Evolutionary conservation across 2,797 vertebrate genomes (phyloP), one percentile per base, ranked within the genome.

Genomic region (Amniataba percoides): DNA sequence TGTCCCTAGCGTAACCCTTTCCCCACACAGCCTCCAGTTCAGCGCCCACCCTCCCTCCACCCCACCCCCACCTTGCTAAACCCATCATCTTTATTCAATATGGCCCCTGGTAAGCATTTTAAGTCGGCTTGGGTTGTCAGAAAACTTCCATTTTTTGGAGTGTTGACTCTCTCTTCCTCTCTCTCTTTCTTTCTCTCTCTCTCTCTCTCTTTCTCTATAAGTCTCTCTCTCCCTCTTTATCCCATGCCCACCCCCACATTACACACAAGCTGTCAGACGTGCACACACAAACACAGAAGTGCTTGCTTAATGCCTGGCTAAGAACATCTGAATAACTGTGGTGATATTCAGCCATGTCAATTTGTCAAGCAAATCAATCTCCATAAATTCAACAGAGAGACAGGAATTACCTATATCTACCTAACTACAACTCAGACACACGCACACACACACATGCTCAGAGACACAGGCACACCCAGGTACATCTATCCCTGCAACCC

Each of bases 21-120:
- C 56, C 84, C 52, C 78, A 85, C 78, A 87, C 78, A 85, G 78
- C 90, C 89, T 85, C 68, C 45, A 80, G 83, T 83, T 91, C 74
- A 78, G 42, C n/a, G n/a, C n/a, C n/a, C n/a, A n/a, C 19, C 19
- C 69, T 52, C 48, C 27, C 43, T 27, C 34, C 18, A n/a, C 39
- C 61, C 62, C 78, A 62, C 60, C 66, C 40, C 72, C 79, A 85
- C 76, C 86, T 68, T 77, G 81, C 84, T 92, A 90, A 93, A 90
- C 78, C 87, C 87, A 90, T 92, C 92, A 93, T 93, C 91, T 93
- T 93, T 92, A 93, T 93, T 93, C 90, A 93, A 79, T 83, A 87
- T 91, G 77, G 87, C 92, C 90, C 71, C 86, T 69, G 87, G 93
- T 91, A 83, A 85, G 88, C 80, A 90, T 90, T 93, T 88, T 87